A percentile compares a stretch with the other conserved stretches of the same genome.
Conservation (phyloP, 2,888 invertebrate species). For the Trachelus iudaicus region DNA sequence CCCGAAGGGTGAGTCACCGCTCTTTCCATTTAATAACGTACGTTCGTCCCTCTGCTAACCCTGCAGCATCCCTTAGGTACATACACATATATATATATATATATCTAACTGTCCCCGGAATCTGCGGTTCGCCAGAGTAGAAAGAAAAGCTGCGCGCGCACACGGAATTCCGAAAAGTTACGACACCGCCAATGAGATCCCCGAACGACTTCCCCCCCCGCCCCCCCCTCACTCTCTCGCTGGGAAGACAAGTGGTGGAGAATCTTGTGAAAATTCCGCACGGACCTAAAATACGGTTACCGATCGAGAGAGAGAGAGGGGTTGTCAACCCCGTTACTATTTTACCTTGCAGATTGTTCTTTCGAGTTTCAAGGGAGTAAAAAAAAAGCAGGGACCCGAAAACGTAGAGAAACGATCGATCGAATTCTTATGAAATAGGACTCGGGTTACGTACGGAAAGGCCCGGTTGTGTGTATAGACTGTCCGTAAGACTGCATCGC, state of each 20-base stretch:
- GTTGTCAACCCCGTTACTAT: background rate
- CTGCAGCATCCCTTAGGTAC: no score
- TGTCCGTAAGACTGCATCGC: background rate
- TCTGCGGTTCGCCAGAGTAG: background rate
- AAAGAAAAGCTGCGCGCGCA: slow-evolving; percentile 8
- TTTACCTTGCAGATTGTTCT: background rate
- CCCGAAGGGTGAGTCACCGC: background rate
- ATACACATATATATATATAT: no score
- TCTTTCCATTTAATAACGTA: background rate
- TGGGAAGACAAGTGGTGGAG: background rate
- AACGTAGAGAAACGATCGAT: no score
- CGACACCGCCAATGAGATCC: slow-evolving; percentile 42
- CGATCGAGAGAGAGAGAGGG: background rate
- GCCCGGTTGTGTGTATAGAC: background rate
- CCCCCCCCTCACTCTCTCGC: background rate
- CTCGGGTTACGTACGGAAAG: no score
- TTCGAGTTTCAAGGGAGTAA: background rate
- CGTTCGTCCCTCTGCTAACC: background rate
- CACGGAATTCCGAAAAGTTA: slow-evolving; percentile 41
- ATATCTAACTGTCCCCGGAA: no score
- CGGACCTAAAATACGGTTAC: slow-evolving; percentile 38
- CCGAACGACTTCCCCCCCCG: background rate
- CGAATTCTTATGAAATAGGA: no score
- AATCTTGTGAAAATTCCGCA: slow-evolving; percentile 32
- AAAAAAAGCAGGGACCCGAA: background rate